Base-by-base conservation (phyloP, 1,140 invertebrate genomes). In the Ridgeia piscesae region DNA sequence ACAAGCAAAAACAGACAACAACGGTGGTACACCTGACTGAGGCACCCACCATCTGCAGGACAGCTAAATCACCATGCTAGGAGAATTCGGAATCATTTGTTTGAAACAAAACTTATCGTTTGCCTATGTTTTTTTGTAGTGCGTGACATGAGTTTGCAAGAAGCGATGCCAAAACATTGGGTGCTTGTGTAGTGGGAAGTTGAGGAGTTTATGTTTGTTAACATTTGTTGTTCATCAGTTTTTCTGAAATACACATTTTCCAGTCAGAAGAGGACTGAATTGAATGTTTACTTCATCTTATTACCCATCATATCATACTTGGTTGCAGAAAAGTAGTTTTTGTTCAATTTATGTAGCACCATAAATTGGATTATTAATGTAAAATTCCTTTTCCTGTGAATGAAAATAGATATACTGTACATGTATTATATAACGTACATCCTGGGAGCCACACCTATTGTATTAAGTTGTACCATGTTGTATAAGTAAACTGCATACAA, bases 1-100 rank as follows among this genome's bases (percentile, higher is more conserved):
- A 90, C 89, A 90, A 9, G 89, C 89, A 34, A 90, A 35, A 42
- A 90, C 89, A n/a, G 89, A 90, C 21, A 90, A 21, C 89, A 90
- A 21, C 31, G 35, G n/a, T 90, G 89, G 58, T 31, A 77, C 27
- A 21, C 58, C 58, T 77, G 58, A 77, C 58, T 77, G 58, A 77
- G 2, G 58, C 58, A 0, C 58, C 17, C 58, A 0, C 58, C 17
- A 77, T 21, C 58, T 77, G 58, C 58, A 27, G 58, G 58, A 17
- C 58, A 77, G 58, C 58, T 27, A 77, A 17, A 77, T 77, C 58
- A 77, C 27, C 14, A 2, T 31, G 27, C 58, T 77, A 77, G 58
- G 58, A 77, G 11, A 77, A 77, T 77, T 77, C 27, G 2, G 14
- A 21, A 21, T 21, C 27, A 0, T 77, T 77, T 77, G 0, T 77